These are phyloP conservation scores for Conomelus anceps DNA, from an alignment of 2,888 invertebrate genomes.

Conservation along the genomic window DNA sequence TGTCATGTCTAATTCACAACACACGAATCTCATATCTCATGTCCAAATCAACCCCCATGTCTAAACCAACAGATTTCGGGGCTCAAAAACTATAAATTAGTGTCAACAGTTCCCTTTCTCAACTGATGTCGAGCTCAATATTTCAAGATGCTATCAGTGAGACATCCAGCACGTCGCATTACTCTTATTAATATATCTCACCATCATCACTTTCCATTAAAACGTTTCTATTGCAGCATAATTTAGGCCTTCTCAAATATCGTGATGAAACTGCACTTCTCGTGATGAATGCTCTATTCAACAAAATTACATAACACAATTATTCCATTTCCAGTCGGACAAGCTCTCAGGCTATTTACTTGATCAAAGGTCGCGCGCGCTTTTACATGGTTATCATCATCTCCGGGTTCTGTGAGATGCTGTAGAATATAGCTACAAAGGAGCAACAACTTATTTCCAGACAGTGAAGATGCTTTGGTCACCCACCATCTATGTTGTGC, in stretches of 20 bases:
- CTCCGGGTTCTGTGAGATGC: not conserved
- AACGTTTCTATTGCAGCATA: not conserved
- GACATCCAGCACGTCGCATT: not conserved
- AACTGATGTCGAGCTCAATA: not conserved
- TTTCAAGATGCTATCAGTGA: not conserved
- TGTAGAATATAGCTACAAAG: not conserved
- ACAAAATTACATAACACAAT: not conserved
- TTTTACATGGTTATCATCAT: not conserved
- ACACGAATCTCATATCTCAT: too few relatives aligned
- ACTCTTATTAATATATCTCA: not conserved
- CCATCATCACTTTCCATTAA: not conserved
- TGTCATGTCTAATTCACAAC: too few relatives aligned
- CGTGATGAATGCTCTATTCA: not conserved
- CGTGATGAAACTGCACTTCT: not conserved
- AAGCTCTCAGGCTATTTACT: not conserved
- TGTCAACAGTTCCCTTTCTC: not conserved
- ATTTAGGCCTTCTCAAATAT: not conserved
- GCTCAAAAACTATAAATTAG: too few relatives aligned
- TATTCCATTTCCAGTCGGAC: not conserved
- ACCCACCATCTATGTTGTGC: not conserved
- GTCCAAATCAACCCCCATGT: too few relatives aligned
- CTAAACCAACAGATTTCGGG: too few relatives aligned
- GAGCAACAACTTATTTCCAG: not conserved
- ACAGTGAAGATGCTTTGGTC: not conserved
- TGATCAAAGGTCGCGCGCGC: not conserved